Evolutionary conservation across 1,140 invertebrate species (phyloP), one percentile per base, ranked within the genome.

Genomic region (Nephotettix cincticeps): DNA sequence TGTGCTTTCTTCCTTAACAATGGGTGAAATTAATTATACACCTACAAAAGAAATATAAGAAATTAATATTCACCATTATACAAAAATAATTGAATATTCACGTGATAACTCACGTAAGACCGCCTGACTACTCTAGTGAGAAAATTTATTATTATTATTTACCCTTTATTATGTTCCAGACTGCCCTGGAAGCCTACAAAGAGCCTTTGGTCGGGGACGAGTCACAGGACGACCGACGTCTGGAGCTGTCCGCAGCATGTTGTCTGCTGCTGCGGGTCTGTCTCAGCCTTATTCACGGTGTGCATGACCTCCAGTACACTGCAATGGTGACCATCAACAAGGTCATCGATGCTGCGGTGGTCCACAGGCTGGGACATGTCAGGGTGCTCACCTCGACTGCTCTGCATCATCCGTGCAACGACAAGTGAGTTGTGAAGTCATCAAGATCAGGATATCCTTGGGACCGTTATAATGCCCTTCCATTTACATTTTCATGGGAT

Each of bases 251-350:
- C 29, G 84, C 79, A 47, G 82, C 78, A 0, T 79, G 87, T 27
- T 83, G 84, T 69, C 79, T 83, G 28, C 77, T 89, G 29, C 79
- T 86, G 11, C 80, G 80, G 58, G 80, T 85, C 1, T 82, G 84
- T 32, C 77, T 88, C 9, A 83, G 81, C 72, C 81, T 84, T 54
- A 81, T 87, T 45, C 82, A 84, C 61, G 85, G 86, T 3, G 83
- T 84, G 3, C 86, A 87, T 75, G 83, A 83, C n/a, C 79, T 87
- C 14, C 87, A 89, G 75, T 87, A 85, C 76, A 87, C 86, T 0
- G 85, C 85, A 3, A 81, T 88, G 74, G 82, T 84, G 58, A 84
- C 84, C 56, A 82, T 89, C 63, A 89, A 89, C 77, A 83, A 86
- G 77, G 82, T 88, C 32, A 84, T 88, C 21, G 87, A 89, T 75